phyloP scores from a whole-genome alignment of 2,888 invertebrate species.

The Seira ritae region DNA sequence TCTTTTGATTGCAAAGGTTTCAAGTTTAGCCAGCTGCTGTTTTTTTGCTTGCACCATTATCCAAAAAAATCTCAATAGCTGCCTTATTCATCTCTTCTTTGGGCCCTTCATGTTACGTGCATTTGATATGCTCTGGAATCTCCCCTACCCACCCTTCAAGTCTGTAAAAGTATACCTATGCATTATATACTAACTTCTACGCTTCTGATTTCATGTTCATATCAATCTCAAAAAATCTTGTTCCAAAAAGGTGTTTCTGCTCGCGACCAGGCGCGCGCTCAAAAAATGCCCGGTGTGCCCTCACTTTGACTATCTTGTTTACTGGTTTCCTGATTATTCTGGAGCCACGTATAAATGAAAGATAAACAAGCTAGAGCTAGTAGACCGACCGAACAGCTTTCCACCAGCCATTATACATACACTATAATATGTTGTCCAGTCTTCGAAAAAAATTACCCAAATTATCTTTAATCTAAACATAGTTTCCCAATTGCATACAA shows the following conservation, averaged over 20 bases:
- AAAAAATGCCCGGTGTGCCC: constrained; percentile 46
- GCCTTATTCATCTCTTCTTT: constrained; percentile 39
- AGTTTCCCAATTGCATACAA: constrained; percentile 35
- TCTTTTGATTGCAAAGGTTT: constrained; percentile 23
- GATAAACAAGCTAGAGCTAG: too few species aligned
- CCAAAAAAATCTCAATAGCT: constrained; percentile 50
- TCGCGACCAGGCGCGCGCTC: constrained; percentile 73
- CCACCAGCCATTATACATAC: too few species aligned
- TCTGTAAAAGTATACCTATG: too few species aligned
- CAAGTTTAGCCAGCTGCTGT: too few species aligned
- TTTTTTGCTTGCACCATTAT: too few species aligned
- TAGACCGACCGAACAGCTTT: too few species aligned
- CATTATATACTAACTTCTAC: not conserved
- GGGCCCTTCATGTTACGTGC: not conserved
- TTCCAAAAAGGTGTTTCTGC: constrained; percentile 60
- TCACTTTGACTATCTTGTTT: too few species aligned
- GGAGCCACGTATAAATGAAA: too few species aligned
- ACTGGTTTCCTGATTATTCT: too few species aligned
- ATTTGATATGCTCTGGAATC: constrained; percentile 54
- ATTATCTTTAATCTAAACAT: constrained; percentile 45
- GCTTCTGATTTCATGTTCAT: constrained; percentile 39
- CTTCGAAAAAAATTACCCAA: too few species aligned
- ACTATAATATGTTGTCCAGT: too few species aligned
- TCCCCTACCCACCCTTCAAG: not conserved
- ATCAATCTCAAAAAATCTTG: constrained; percentile 39